Base-by-base conservation (phyloP, 53 echinoderm and acorn worm species). In the Holothuria leucospilota region DNA sequence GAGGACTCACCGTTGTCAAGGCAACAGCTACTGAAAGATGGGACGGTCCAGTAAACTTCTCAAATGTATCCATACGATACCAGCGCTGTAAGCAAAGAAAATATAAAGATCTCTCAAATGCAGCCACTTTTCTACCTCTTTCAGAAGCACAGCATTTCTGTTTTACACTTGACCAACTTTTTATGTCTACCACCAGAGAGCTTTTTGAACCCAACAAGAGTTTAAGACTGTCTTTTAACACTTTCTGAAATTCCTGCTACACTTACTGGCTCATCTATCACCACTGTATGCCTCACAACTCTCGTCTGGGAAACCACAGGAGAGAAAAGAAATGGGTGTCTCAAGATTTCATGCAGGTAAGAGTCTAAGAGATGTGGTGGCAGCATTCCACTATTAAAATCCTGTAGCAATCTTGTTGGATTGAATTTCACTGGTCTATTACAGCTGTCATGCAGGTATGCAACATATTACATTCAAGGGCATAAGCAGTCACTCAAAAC, bases 1-100 rank as follows among this genome's bases (percentile, higher is more conserved):
- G 11, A 46, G 46, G 46, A 46, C 77, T 53, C 91, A 97, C 98
- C 88, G 91, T 91, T 62, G 91, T 82, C 29, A 94, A 63, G 20
- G 90, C 64, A 12, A 91, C 98, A 68, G 82, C 69, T 39, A 95
- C 39, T 2, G 94, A 86, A 39, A 86, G 67, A 39, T 86, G 82
- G 23, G 77, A 74, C 58, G 91, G 88, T 51, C 95, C 98, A 39
- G 29, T 82, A 29, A 89, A 90, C 29, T 62, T 78, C 27, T 85
- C 83, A 60, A 86, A 86, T 1, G 95, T 95, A 82, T 85, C 84
- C 29, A 95, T 88, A 86, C 95, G 93, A 83, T 92, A 97, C 98
- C 98, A 97, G 27, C 89, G 87, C 97, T 96, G 75, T 15, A 39
- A 68, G 87, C 24, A 78, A 81, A 71, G 41, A 63, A 15, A 24